phyloP scores from a whole-genome alignment of 1,140 invertebrate genomes.

The Bradynema listronoti region DNA sequence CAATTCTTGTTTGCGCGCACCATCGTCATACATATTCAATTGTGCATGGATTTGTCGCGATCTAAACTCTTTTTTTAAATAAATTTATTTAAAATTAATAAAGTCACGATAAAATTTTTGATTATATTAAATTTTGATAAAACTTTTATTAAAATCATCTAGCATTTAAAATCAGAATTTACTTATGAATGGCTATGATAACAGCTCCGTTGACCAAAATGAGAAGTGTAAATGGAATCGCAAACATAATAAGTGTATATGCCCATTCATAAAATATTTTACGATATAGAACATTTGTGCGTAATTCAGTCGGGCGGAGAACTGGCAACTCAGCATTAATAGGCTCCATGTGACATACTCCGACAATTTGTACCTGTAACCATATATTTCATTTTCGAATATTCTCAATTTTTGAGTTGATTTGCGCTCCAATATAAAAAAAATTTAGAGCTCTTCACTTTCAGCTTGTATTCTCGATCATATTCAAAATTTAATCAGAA shows the following conservation, averaged over 20 bases:
- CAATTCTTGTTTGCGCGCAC: slow-evolving; percentile 43
- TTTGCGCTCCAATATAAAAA: slow-evolving; percentile 27
- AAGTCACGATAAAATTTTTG: slow-evolving; percentile 12
- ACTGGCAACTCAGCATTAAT: slow-evolving; percentile 44
- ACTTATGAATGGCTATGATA: slow-evolving; percentile 38
- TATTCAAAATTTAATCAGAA: no score
- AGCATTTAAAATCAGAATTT: neutral
- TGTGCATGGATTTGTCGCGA: slow-evolving; percentile 47
- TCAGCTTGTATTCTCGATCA: no score
- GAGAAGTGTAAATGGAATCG: slow-evolving; percentile 37
- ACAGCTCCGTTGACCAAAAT: slow-evolving; percentile 42
- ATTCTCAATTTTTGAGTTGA: slow-evolving; percentile 20
- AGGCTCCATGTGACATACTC: slow-evolving; percentile 42
- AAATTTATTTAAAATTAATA: slow-evolving; percentile 1
- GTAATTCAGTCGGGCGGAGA: slow-evolving; percentile 26
- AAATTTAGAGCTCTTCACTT: no score
- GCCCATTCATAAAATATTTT: slow-evolving; percentile 46
- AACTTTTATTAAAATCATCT: neutral
- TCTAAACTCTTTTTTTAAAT: slow-evolving; percentile 18
- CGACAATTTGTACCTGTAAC: slow-evolving; percentile 27
- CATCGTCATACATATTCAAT: slow-evolving; percentile 46
- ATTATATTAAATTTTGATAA: slow-evolving; percentile 9
- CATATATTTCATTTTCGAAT: no score
- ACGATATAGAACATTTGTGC: slow-evolving; percentile 35
- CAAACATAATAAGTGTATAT: slow-evolving; percentile 46